Evolutionary conservation across 2,888 invertebrate genomes (phyloP), one percentile per base, ranked within the genome.

Genomic region (Dynastes hyllus): DNA sequence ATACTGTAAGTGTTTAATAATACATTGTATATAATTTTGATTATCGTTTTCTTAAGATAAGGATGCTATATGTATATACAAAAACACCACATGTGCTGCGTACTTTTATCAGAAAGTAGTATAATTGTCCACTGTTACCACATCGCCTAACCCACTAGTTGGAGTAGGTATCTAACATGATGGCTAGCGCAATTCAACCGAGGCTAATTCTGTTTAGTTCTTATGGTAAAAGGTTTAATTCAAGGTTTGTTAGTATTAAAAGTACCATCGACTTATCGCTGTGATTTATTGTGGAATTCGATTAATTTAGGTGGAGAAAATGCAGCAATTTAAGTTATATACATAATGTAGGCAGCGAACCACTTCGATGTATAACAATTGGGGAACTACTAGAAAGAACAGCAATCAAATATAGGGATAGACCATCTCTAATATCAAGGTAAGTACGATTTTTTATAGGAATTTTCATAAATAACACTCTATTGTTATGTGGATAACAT

Each of bases 311-410:
- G 73, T 73, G 78, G 65, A 61, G 61, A 65, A 37, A 61, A 16
- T 73, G 50, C 50, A 40, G 76, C 71, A 83, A 82, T 63, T 78
- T 85, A 89, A 93, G 93, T 78, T 92, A 93, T 84, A 83, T 90
- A 9, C 91, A 91, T 81, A 86, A 91, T 70, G 85, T 90, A 0
- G 92, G 92, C 4, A 86, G 87, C 16, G 84, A 88, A 11, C 92
- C 93, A 0, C 83, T 94, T 2, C 84, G 88, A 8, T 88, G 91
- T 37, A 85, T 89, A 40, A 94, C 92, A 2, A 83, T 93, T 1
- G 94, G 94, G 0, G 89, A 92, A 79, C 86, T 93, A 40, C 80
- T 94, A 40, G 91, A 92, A 79, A 81, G 88, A 9, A 88, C 92
- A 0, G 92, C 89, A 0, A 84, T 89, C 22, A 88, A 88, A 73